Percentiles rank a stretch among this genome's conserved stretches.
These are phyloP conservation scores for Emydura subglobosa DNA, from an alignment of 2,113 vertebrate species.

Conservation along the genomic window DNA sequence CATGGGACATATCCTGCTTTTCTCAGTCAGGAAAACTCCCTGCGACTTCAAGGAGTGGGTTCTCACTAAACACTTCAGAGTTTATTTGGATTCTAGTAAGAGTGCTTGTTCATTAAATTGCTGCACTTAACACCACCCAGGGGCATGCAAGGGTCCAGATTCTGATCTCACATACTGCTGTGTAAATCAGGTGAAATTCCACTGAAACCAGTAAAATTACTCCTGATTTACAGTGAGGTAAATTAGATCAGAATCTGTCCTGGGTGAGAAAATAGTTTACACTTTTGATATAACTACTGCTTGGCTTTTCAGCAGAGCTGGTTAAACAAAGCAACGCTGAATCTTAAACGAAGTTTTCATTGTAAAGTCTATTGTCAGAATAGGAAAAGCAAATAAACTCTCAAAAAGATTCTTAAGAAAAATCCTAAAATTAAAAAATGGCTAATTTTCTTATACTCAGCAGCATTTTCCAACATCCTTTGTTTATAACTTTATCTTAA, in stretches of 20 bases:
- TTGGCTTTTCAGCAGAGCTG: background rate
- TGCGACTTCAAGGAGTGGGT: rapidly evolving
- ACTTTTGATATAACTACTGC: background rate
- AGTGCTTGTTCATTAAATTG: background rate
- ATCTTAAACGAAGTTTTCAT: background rate
- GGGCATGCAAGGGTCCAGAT: rapidly evolving
- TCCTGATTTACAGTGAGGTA: rapidly evolving
- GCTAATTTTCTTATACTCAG: background rate
- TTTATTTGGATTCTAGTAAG: rapidly evolving
- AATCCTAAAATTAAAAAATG: background rate
- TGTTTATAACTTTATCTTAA: background rate
- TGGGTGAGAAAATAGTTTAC: background rate
- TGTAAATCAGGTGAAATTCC: background rate
- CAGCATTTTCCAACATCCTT: background rate
- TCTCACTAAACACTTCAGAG: background rate
- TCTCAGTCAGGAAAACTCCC: background rate
- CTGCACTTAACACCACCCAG: background rate
- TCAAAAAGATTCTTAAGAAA: background rate
- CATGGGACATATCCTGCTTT: background rate
- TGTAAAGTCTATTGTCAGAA: background rate
- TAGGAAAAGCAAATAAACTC: background rate
- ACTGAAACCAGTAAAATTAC: too few relatives aligned
- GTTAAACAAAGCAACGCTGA: rapidly evolving
- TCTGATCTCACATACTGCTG: rapidly evolving
- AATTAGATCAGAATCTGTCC: background rate